Percentiles rank a stretch among this genome's conserved stretches.
Evolutionary conservation across 2,888 invertebrate species (phyloP).

Genomic region (Nomada fabriciana): DNA sequence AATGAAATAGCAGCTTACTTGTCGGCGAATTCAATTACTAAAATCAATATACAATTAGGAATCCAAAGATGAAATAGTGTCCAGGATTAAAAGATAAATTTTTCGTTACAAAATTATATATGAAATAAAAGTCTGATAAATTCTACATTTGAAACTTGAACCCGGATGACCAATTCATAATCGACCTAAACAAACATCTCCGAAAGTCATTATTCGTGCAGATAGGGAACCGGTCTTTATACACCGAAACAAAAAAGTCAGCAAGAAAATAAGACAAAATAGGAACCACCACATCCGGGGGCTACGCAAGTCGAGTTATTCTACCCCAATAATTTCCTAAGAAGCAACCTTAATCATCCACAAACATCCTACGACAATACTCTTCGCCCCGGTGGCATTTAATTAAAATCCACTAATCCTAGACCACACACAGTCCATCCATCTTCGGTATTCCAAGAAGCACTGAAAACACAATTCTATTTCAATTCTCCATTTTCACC

Average conservation of each 20-base stretch:
- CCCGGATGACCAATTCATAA: not conserved
- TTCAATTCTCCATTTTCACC: not conserved
- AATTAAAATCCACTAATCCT: too few species aligned
- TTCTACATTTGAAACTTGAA: not conserved
- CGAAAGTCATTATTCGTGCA: not conserved
- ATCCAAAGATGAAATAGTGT: not conserved
- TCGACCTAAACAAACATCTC: constrained; percentile 12
- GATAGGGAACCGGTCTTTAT: constrained; percentile 6
- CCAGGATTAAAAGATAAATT: not conserved
- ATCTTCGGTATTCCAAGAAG: not conserved
- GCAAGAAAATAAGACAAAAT: not conserved
- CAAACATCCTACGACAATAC: too few species aligned
- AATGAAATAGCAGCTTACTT: too few species aligned
- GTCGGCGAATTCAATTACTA: too few species aligned
- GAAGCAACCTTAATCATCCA: not conserved
- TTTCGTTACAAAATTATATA: too few species aligned
- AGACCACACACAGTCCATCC: not conserved
- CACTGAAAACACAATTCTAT: not conserved
- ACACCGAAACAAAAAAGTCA: not conserved
- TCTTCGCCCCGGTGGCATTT: too few species aligned
- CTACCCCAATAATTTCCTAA: not conserved
- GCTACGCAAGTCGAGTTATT: not conserved
- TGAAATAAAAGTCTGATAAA: not conserved
- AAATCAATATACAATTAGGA: not conserved
- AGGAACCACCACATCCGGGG: not conserved